A percentile compares a stretch with the other conserved stretches of the same genome.
Evolutionary conservation across 2,797 vertebrate genomes (phyloP).

Genomic region (Ctenopoma kingsleyae): DNA sequence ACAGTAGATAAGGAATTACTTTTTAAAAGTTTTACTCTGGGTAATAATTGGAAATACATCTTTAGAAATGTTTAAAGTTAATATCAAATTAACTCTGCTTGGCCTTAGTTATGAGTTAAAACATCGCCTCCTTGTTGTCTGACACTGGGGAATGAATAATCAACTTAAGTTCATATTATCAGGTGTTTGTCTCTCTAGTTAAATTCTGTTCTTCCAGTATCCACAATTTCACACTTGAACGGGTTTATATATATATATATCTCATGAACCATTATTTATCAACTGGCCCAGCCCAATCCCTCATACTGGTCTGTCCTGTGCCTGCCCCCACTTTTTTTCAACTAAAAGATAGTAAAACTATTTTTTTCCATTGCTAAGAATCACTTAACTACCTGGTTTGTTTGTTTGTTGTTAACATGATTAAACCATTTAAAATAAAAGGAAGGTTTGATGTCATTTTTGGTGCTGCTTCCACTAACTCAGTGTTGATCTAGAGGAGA

Average conservation of each 20-base stretch:
- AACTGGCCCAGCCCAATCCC: background rate
- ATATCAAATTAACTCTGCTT: background rate
- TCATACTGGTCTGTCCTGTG: slow-evolving; percentile 4
- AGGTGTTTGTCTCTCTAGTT: background rate
- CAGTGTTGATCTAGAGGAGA: background rate
- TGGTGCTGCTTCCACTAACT: background rate
- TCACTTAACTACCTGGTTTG: slow-evolving; percentile 16
- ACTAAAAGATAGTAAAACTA: slow-evolving; percentile 9
- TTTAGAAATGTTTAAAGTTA: slow-evolving; percentile 1
- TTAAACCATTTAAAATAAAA: slow-evolving; percentile 34
- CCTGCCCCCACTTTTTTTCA: background rate
- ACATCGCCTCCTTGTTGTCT: background rate
- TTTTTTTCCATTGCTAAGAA: background rate
- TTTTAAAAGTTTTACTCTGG: background rate
- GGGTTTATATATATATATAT: background rate
- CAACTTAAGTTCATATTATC: background rate
- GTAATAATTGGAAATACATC: slow-evolving; percentile 5
- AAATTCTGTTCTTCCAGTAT: background rate
- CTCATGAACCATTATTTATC: background rate
- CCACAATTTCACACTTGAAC: background rate
- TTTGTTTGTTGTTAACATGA: slow-evolving; percentile 27
- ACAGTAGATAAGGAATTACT: background rate
- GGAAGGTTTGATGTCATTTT: slow-evolving; percentile 13
- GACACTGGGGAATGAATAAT: slow-evolving; percentile 4
- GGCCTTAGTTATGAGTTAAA: background rate